Percentiles rank a stretch among this genome's conserved stretches.
phyloP scores from a whole-genome alignment of 1,140 invertebrate genomes.

The Mylabris phalerata region DNA sequence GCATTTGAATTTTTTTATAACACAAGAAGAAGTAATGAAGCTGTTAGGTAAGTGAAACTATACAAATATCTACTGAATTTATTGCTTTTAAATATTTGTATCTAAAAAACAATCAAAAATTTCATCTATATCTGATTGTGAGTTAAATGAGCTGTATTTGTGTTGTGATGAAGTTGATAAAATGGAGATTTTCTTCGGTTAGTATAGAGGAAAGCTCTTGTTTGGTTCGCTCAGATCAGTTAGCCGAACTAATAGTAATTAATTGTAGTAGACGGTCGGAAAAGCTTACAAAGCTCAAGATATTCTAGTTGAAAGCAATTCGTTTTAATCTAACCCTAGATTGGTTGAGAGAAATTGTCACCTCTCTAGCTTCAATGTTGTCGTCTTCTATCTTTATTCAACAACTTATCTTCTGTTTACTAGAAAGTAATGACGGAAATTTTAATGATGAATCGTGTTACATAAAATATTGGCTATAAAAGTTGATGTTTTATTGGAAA shows the following conservation, averaged over 20 bases:
- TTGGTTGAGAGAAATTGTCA: slow-evolving; percentile 28
- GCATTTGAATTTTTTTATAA: slow-evolving; percentile 71
- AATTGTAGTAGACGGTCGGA: slow-evolving; percentile 19
- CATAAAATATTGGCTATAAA: no score
- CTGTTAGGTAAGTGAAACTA: slow-evolving; percentile 54
- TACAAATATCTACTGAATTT: neutral
- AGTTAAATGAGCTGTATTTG: no score
- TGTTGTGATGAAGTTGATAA: no score
- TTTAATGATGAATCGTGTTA: no score
- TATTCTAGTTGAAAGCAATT: slow-evolving; percentile 25
- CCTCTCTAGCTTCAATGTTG: slow-evolving; percentile 30
- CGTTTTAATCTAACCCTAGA: slow-evolving; percentile 24
- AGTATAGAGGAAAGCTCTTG: no score
- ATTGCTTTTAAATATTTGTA: neutral
- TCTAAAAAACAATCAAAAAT: no score
- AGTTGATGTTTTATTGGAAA: no score
- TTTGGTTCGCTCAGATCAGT: no score
- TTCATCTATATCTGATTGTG: no score
- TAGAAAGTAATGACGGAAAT: no score
- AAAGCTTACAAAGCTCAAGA: slow-evolving; percentile 20
- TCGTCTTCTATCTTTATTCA: slow-evolving; percentile 27
- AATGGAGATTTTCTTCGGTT: no score
- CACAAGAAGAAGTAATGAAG: slow-evolving; percentile 67
- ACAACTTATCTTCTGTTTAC: neutral
- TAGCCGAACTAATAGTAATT: slow-evolving; percentile 6